These are phyloP conservation scores for Blera fallax DNA, from an alignment of 2,888 invertebrate species.

Conservation along the genomic window DNA sequence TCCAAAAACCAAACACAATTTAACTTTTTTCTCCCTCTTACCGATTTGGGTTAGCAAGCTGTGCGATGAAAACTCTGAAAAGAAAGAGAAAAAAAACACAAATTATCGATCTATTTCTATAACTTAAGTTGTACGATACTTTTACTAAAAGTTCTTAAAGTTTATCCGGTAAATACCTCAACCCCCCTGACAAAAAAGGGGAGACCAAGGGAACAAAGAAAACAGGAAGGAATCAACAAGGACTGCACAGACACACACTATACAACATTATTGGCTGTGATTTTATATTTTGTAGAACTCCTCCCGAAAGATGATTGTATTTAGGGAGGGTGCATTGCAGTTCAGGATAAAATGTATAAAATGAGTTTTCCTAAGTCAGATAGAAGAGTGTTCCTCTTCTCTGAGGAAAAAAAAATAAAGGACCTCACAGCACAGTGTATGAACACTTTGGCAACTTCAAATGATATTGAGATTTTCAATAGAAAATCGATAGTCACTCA, in stretches of 20 bases:
- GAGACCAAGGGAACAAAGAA: background rate
- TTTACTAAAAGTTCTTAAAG: constrained; percentile 28
- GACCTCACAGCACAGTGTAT: background rate
- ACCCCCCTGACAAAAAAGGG: background rate
- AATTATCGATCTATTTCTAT: constrained; percentile 36
- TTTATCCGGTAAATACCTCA: constrained; percentile 26
- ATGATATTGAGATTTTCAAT: constrained; percentile 48
- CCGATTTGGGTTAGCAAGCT: constrained; percentile 55
- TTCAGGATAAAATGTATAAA: background rate
- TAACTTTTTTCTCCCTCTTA: constrained; percentile 31
- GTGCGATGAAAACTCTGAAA: constrained; percentile 33
- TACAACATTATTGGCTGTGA: constrained; percentile 11
- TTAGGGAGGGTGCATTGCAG: background rate
- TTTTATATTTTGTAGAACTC: background rate
- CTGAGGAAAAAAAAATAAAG: background rate
- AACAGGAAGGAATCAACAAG: background rate
- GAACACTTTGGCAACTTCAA: constrained; percentile 41
- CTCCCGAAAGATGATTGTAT: background rate
- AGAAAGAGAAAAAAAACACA: constrained; percentile 9
- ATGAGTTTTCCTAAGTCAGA: constrained; percentile 21
- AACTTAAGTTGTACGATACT: background rate
- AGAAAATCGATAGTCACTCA: constrained; percentile 59
- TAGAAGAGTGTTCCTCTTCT: background rate
- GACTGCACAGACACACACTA: background rate
- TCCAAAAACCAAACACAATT: background rate